Percentiles rank a stretch among this genome's conserved stretches.
Conservation (phyloP, 2,888 invertebrate species). For the Tachystola acroxantha region DNA sequence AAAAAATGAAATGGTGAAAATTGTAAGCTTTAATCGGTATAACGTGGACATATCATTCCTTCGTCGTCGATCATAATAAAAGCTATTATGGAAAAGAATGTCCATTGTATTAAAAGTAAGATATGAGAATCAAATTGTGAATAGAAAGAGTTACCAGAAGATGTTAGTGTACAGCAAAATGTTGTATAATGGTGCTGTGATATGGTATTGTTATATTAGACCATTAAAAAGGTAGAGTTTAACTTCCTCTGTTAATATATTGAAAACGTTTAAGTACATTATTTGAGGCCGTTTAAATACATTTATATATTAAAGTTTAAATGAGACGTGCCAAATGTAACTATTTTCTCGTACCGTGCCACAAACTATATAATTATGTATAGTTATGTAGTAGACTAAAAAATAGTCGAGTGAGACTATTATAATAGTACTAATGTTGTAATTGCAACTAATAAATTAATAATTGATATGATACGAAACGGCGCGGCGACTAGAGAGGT, state of each 20-base stretch:
- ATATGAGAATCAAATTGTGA: slow-evolving; percentile 21
- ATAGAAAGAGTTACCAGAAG: slow-evolving; percentile 38
- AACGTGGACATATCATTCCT: slow-evolving; percentile 59
- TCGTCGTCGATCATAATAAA: slow-evolving; percentile 27
- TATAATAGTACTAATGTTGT: too few relatives aligned
- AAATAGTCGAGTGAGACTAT: too few relatives aligned
- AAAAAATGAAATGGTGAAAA: slow-evolving; percentile 16
- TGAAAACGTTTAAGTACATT: slow-evolving; percentile 10
- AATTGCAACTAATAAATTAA: too few relatives aligned
- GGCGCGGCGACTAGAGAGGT: too few relatives aligned
- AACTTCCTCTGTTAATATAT: slow-evolving; percentile 26
- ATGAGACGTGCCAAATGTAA: slow-evolving; percentile 30
- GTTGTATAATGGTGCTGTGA: slow-evolving; percentile 58
- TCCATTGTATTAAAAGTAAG: slow-evolving; percentile 41
- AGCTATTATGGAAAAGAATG: slow-evolving; percentile 27
- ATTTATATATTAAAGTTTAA: slow-evolving; percentile 21
- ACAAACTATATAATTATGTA: neutral
- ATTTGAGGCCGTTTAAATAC: slow-evolving; percentile 19
- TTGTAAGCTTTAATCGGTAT: slow-evolving; percentile 55
- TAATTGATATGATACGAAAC: too few relatives aligned
- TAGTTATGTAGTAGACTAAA: neutral
- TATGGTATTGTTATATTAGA: slow-evolving; percentile 53
- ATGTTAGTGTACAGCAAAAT: slow-evolving; percentile 39
- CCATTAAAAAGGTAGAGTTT: slow-evolving; percentile 31
- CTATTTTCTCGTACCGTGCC: neutral